phyloP scores from a whole-genome alignment of 2,797 vertebrate genomes.

The Hippopotamyrus pictus region DNA sequence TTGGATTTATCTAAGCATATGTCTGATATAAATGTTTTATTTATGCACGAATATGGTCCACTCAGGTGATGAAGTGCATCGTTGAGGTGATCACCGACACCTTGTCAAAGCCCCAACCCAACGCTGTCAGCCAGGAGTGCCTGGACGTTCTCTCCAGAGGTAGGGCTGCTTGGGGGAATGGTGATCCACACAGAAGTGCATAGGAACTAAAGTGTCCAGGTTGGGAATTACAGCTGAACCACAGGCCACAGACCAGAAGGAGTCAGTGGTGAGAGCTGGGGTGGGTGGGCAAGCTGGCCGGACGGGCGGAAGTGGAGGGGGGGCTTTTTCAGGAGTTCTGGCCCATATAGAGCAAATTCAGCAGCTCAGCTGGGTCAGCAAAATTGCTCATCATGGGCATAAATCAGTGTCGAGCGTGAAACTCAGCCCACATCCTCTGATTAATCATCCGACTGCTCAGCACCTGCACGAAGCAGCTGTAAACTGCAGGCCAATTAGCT shows the following conservation, averaged over 20 bases:
- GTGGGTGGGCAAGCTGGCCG: background rate
- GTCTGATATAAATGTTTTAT: background rate
- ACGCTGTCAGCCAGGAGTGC: slow-evolving; percentile 79
- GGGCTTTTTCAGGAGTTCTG: background rate
- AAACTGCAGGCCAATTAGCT: slow-evolving; percentile 57
- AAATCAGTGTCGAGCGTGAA: slow-evolving; percentile 34
- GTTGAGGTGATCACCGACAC: slow-evolving; percentile 84
- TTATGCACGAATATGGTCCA: background rate
- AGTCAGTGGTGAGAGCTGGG: background rate
- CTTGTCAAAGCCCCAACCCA: slow-evolving; percentile 73
- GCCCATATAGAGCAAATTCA: slow-evolving; percentile 16
- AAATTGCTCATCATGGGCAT: slow-evolving; percentile 43
- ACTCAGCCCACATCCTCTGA: slow-evolving; percentile 41
- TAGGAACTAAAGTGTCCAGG: background rate
- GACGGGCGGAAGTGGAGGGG: background rate
- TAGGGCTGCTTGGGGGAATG: slow-evolving; percentile 42
- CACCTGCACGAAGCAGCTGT: slow-evolving; percentile 32
- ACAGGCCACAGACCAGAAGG: background rate
- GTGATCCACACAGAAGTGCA: background rate
- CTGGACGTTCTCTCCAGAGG: slow-evolving; percentile 77
- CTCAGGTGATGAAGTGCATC: slow-evolving; percentile 89
- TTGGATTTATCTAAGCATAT: background rate
- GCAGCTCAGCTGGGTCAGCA: slow-evolving; percentile 55
- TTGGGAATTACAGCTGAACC: background rate
- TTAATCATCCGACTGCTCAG: slow-evolving; percentile 52